Percentiles rank a stretch among this genome's conserved stretches.
Conservation (phyloP, 92 coral and sea anemone genomes). For the Phenganax marumi region DNA sequence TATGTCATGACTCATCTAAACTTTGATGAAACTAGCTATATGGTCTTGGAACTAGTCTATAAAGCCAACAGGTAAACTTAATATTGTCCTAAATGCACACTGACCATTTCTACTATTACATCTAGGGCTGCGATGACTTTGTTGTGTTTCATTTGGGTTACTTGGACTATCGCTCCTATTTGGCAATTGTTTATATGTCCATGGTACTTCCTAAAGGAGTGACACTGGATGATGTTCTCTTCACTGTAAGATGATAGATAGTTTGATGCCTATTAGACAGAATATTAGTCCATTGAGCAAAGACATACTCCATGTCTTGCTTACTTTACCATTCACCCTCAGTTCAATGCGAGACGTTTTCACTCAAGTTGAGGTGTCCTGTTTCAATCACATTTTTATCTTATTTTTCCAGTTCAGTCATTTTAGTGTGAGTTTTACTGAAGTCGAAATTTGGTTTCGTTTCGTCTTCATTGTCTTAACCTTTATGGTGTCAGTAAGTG, state of each 20-base stretch:
- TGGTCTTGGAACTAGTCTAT: no score
- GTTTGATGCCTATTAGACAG: background rate
- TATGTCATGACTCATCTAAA: constrained; percentile 19
- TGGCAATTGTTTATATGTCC: constrained; percentile 62
- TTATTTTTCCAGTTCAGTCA: constrained; percentile 74
- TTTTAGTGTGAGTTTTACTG: constrained; percentile 79
- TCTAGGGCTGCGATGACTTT: constrained; percentile 72
- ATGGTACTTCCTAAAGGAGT: constrained; percentile 65
- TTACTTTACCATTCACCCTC: background rate
- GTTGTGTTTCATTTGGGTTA: constrained; percentile 92
- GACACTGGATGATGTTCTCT: constrained; percentile 64
- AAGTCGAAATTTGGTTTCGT: constrained; percentile 97
- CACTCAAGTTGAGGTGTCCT: no score
- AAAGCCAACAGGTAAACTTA: background rate
- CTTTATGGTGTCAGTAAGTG: constrained; percentile 92
- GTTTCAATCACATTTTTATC: background rate
- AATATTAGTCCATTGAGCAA: background rate
- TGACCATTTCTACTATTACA: no score
- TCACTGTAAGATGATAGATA: constrained; percentile 63
- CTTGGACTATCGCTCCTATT: constrained; percentile 88
- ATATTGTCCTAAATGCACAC: no score
- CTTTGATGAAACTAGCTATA: no score
- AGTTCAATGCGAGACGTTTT: background rate
- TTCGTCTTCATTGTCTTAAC: constrained; percentile 94
- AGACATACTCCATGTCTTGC: background rate